Percentiles rank a stretch among this genome's conserved stretches.
These are phyloP conservation scores for Parnassius mnemosyne DNA, from an alignment of 2,888 invertebrate genomes.

Conservation along the genomic window DNA sequence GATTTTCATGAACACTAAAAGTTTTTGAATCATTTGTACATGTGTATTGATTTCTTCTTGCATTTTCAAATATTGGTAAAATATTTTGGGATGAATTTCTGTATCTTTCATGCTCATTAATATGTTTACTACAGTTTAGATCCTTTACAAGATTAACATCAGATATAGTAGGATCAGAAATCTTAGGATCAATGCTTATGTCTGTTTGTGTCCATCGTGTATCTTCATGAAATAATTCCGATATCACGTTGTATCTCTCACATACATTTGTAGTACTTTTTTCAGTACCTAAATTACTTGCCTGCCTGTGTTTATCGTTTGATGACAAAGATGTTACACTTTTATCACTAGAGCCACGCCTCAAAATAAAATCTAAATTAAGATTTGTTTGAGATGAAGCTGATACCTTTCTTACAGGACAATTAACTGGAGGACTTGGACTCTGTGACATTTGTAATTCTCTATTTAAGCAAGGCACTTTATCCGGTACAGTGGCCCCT, in stretches of 20 bases:
- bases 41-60: constrained; percentile 4
- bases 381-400: constrained; percentile 62
- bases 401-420: constrained; percentile 36
- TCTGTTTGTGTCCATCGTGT: constrained; percentile 68
- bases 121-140: constrained; percentile 46
- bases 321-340: constrained; percentile 36
- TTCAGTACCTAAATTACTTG: constrained; percentile 23
- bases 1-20: constrained; percentile 2
- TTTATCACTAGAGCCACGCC: constrained; percentile 34
- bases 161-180: constrained; percentile 61
- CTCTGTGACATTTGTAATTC: constrained; percentile 29
- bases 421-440: constrained; percentile 18
- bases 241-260: constrained; percentile 7
- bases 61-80: constrained; percentile 9
- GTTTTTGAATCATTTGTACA: background rate
- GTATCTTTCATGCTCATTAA: constrained; percentile 39
- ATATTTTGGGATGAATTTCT: background rate
- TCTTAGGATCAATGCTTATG: constrained; percentile 67
- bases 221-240: constrained; percentile 42
- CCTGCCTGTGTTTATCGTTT: constrained; percentile 22
- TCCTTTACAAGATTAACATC: constrained; percentile 59
- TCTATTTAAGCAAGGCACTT: constrained; percentile 28
- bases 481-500: constrained; percentile 26
- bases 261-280: constrained; percentile 9
- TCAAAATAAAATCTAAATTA: constrained; percentile 44